phyloP scores from a whole-genome alignment of 2,888 invertebrate species.

The Tipula helvola region DNA sequence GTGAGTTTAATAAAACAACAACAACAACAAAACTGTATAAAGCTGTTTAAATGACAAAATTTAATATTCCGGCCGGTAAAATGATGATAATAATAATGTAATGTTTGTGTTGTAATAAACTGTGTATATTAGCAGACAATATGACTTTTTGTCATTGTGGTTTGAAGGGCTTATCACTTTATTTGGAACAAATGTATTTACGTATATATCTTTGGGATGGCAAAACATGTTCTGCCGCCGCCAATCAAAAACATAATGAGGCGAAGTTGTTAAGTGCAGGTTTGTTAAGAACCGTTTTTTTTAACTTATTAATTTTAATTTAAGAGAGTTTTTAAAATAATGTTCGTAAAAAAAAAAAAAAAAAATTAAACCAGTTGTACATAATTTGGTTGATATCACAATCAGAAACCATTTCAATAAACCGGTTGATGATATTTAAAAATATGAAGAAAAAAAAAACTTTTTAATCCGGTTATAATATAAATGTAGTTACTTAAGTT shows the following conservation, averaged over 20 bases:
- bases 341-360: not conserved
- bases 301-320: not conserved
- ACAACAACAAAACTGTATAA: not conserved
- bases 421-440: not conserved
- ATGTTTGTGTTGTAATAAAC: not conserved
- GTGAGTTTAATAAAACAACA: not conserved
- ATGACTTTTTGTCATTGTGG: not conserved
- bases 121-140: not conserved
- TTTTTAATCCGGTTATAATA: not conserved
- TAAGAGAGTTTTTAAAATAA: not conserved
- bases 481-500: not conserved
- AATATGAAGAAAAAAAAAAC: not conserved
- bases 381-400: not conserved
- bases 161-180: not conserved
- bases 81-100: not conserved
- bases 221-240: not conserved
- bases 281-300: not conserved
- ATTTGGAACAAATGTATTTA: not conserved
- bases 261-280: not conserved
- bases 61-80: conserved; percentile 4
- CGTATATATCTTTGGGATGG: not conserved
- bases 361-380: not conserved
- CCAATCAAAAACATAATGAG: not conserved
- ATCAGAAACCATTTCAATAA: not conserved
- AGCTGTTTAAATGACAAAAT: not conserved